Evolutionary conservation across 2,797 vertebrate species (phyloP), one percentile per base, ranked within the genome.

Genomic region (Liasis olivaceus): DNA sequence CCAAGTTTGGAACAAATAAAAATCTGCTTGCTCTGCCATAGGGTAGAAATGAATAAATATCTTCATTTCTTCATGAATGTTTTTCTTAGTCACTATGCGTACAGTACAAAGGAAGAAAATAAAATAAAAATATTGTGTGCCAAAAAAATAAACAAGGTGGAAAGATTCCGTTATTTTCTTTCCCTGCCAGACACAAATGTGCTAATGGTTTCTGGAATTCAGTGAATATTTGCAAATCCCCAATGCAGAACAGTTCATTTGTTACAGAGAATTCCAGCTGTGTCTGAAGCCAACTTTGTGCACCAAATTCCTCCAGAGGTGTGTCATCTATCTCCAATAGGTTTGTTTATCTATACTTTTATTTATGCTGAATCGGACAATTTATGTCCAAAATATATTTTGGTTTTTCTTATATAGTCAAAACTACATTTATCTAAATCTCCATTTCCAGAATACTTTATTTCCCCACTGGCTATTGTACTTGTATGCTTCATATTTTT

Each of bases 241-340:
- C 22, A 56, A 63, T 89, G 84, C 56, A 89, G 60, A 92, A 77
- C 77, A 92, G 20, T 86, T 85, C 60, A 81, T 92, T 89, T 92
- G 63, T 94, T 89, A 91, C 8, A 92, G 89, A 89, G 24, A 90
- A 92, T 92, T 89, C 47, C 63, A 92, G 36, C 42, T 20, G 24
- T 63, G 42, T 63, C 88, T 62, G 4, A 77, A 92, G 64, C 63
- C 89, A 92, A 86, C 36, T 88, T 14, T 91, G 60, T 22, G 51
- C 28, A 31, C 59, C n/a, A n/a, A 93, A 87, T 94, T 90, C 84
- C 15, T 89, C 84, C 58, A 56, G 66, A 64, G 31, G 69, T 54
- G n/a, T 81, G 56, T 81, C 56, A 42, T 90, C 9, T 59, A 20
- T 69, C 28, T 60, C 87, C 81, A 31, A 85, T 58, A 22, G 1